Base-by-base conservation (phyloP, 2,888 invertebrate species). In the Chloroclystis v-ata region DNA sequence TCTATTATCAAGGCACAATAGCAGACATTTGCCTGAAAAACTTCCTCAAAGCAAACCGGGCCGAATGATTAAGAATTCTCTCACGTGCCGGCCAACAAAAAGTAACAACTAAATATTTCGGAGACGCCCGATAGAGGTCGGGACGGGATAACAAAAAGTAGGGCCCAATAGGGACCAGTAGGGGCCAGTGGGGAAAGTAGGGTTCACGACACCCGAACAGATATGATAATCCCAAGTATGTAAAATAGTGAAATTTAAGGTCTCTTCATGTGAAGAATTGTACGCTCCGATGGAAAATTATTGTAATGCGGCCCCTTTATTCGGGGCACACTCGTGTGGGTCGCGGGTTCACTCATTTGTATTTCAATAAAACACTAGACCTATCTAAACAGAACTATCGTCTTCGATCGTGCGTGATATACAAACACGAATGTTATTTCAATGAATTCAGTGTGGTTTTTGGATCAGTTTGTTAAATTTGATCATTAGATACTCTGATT, bases 171-270 rank as follows among this genome's bases (percentile, higher is more conserved):
- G 60, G 75, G 20, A 5, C 20, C 5, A 87, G 76, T 77, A 71
- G 76, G 83, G 75, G 20, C 2, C 2, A 20, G 5, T 20, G 76
- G 83, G 75, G 20, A 20, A 20, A 20, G 5, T 20, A 20, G 20
- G 75, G 69, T 75, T 73, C 74, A 65, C 69, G 63, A 76, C 76
- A 74, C 82, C 78, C 82, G 78, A 65, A 65, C 79, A 82, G 84
- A 85, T 86, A 87, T 87, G 86, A 85, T 87, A 85, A 86, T 85
- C 84, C 83, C 77, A 65, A 80, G 79, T 84, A 87, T 86, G 85
- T 85, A 87, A 86, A 87, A 85, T 87, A 87, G 87, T 86, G 78
- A 85, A 87, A 86, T 87, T 85, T 86, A 85, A 86, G 84, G 82
- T 73, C 84, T 81, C 73, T 85, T 82, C 84, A 85, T 85, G 86